Base-by-base conservation (phyloP, 2,888 invertebrate species). In the Deroplatys truncata region DNA sequence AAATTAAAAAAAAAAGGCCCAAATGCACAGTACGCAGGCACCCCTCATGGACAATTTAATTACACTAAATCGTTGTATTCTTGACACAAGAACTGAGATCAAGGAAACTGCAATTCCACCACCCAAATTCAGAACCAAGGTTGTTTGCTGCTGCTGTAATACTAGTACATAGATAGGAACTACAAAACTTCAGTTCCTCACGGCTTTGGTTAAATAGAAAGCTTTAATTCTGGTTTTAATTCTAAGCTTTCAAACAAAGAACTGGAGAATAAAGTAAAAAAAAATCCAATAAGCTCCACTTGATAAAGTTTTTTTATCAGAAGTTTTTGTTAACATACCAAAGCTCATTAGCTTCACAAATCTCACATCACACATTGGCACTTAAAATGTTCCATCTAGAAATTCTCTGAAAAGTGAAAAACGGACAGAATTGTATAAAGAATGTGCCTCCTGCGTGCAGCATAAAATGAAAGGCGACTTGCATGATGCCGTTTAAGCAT, bases 41-140 rank as follows among this genome's bases (percentile, higher is more conserved):
- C 92, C 82, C 86, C 86, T 82, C 31, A 43, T 35, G 87, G 82
- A 82, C 92, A 92, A 92, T 87, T 29, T 82, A 86, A 89, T 83
- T 28, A 86, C 56, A 35, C 84, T 84, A 72, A 92, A 92, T 93
- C 93, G 93, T 93, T 93, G 93, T 93, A 92, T 93, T 49, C 89
- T 92, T 92, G 92, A 92, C 92, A 92, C 92, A 92, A 92, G 92
- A 92, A 92, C 92, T 93, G 93, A 93, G 93, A 93, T 93, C 93
- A 93, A 93, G 92, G 93, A 93, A 93, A 93, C 92, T 92, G 93
- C 88, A 92, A 92, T 92, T 92, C 91, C 92, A 91, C 92, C 91
- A 92, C 92, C 90, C 88, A 86, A 88, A 88, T 88, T 31, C 88
- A 89, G 84, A 90, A 89, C 90, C 89, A 87, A 88, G 89, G 82